Base-by-base conservation (phyloP, 2,797 vertebrate species). In the Ctenosaura bakeri region DNA sequence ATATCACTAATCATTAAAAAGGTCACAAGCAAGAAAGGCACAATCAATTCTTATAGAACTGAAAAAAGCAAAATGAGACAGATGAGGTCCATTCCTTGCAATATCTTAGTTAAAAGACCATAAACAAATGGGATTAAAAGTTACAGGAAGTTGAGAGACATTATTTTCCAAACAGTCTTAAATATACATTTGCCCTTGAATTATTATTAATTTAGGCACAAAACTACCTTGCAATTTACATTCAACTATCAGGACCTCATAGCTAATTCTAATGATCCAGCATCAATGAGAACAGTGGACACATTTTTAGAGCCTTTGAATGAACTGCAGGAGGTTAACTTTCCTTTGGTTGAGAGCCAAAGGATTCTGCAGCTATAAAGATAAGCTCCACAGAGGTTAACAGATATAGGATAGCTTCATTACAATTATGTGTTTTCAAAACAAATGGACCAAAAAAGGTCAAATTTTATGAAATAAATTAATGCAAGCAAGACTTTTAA, bases 371-470 rank as follows among this genome's bases (percentile, higher is more conserved):
- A 54, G 62, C 35, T 54, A 38, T 35, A 83, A 66, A 83, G 32
- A 74, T 38, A 14, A 42, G 24, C 9, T 78, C 73, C 32, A 74
- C 29, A 54, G 14, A 54, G 13, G 14, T 66, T 77, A 78, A 52
- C 35, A 66, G 22, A 76, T 64, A 66, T 73, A 66, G 0, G 32
- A 1, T 83, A 62, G 59, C 71, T 83, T 7, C 32, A 66, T 66
- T 84, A 84, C n/a, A 89, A 88, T 89, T 50, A 89, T 24, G 10
- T 76, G 35, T 84, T 7, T 84, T 29, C n/a, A 84, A 14, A 66
- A 84, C n/a, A 77, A 29, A 69, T 38, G 46, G 73, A 9, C 52
- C 26, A 16, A 22, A 54, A 35, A 52, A 59, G 20, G 26, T 18
- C 26, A 78, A 78, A 4, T 46, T 20, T 38, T 12, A 76, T 20